A percentile compares a stretch with the other conserved stretches of the same genome.
Evolutionary conservation across 2,113 vertebrate species (phyloP).

Genomic region (Panurus biarmicus): DNA sequence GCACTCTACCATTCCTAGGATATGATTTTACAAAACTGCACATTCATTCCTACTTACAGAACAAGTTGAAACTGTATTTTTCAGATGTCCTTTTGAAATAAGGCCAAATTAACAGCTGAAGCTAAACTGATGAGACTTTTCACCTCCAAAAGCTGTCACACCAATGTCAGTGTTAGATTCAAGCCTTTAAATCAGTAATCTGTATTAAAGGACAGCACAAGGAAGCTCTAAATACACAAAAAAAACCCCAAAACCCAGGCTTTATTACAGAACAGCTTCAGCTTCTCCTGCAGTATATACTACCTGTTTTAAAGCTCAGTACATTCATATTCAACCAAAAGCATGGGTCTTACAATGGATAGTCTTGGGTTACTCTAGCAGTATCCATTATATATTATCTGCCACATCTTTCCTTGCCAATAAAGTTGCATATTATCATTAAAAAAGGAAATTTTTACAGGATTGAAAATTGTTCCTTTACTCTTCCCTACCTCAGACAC

Average conservation of each 20-base stretch:
- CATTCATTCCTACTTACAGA: not conserved
- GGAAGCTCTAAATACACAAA: not conserved
- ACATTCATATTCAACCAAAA: not conserved
- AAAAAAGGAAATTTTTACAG: not conserved
- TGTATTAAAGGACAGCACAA: not conserved
- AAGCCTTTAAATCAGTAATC: not conserved
- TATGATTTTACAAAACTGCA: not conserved
- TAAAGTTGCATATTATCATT: not conserved
- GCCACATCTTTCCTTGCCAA: not conserved
- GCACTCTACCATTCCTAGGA: not conserved
- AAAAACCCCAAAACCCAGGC: not conserved
- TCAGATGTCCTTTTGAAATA: not conserved
- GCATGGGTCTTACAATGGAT: not conserved
- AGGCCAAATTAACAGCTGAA: not conserved
- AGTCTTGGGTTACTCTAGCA: not conserved
- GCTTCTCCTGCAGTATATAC: not conserved
- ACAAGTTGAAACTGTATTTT: not conserved
- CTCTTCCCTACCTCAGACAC: not conserved
- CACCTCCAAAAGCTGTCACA: not conserved
- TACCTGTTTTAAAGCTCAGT: not conserved
- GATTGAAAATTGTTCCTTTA: not conserved
- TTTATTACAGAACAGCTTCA: not conserved
- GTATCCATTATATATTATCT: not conserved
- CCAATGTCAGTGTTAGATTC: not conserved
- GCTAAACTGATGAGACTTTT: not conserved